phyloP scores from a whole-genome alignment of 2,113 vertebrate genomes.

The Nycticryphes semicollaris region DNA sequence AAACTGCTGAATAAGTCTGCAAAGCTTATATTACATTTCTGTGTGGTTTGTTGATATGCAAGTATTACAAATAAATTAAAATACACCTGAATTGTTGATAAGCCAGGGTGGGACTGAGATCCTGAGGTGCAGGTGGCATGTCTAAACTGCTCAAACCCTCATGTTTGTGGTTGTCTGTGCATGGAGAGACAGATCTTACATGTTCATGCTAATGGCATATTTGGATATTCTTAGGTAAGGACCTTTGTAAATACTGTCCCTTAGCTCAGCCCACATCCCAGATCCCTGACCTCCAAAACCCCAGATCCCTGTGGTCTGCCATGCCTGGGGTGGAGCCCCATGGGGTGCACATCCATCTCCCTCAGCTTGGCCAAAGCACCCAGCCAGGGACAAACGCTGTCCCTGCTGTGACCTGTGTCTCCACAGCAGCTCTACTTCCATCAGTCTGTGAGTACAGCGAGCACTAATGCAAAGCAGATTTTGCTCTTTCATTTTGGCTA shows the following conservation, averaged over 20 bases:
- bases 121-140: not conserved
- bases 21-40: constrained; percentile 26
- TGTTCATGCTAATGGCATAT: not conserved
- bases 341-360: not conserved
- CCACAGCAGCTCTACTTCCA: not conserved
- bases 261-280: not conserved
- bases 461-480: constrained; percentile 5
- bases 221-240: not conserved
- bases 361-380: not conserved
- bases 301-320: not conserved
- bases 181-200: not conserved
- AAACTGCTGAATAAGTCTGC: constrained; percentile 49
- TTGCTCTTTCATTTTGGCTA: not conserved
- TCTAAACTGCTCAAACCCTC: not conserved
- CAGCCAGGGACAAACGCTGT: fast-evolving
- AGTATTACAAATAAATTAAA: constrained; percentile 40
- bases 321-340: not conserved
- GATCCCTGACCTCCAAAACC: not conserved
- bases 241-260: not conserved
- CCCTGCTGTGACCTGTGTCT: not conserved
- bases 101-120: not conserved
- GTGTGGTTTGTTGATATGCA: constrained; percentile 43
- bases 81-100: constrained; percentile 29
- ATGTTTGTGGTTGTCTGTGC: not conserved
- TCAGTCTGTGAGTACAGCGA: not conserved